phyloP scores from a whole-genome alignment of 23 tunicate genomes.

The Clavelina lepadiformis region DNA sequence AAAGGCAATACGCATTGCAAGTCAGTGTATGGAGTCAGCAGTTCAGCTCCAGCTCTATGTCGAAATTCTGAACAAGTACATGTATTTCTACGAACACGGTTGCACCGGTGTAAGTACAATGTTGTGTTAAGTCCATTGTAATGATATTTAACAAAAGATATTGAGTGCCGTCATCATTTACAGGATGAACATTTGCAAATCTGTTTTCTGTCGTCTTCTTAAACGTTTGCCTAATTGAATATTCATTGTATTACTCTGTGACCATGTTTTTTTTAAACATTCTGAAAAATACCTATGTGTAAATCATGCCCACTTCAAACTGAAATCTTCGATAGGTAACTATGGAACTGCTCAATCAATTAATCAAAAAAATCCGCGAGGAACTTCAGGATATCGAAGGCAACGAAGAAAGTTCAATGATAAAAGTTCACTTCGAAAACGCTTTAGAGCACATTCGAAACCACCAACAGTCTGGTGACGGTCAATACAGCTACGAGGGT shows the following conservation, averaged over 20 bases:
- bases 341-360: constrained; percentile 50
- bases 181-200: background rate
- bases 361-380: constrained; percentile 60
- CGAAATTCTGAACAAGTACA: constrained; percentile 80
- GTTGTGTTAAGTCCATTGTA: background rate
- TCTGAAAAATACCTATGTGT: too few species aligned
- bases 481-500: too few species aligned
- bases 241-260: too few species aligned
- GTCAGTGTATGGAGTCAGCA: constrained; percentile 87
- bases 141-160: too few species aligned
- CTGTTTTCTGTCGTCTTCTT: too few species aligned
- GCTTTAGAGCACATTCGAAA: constrained; percentile 37
- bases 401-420: constrained; percentile 48
- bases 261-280: too few species aligned
- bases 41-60: constrained; percentile 74
- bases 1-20: constrained; percentile 77
- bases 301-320: too few species aligned
- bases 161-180: background rate
- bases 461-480: constrained; percentile 18
- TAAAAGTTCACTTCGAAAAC: constrained; percentile 64
- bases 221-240: too few species aligned
- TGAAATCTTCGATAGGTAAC: constrained; percentile 24
- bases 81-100: constrained; percentile 66
- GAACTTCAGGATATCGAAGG: constrained; percentile 38
- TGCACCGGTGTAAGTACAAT: constrained; percentile 36